Evolutionary conservation across 2,113 vertebrate species (phyloP).

Genomic region (Indicator maculatus): DNA sequence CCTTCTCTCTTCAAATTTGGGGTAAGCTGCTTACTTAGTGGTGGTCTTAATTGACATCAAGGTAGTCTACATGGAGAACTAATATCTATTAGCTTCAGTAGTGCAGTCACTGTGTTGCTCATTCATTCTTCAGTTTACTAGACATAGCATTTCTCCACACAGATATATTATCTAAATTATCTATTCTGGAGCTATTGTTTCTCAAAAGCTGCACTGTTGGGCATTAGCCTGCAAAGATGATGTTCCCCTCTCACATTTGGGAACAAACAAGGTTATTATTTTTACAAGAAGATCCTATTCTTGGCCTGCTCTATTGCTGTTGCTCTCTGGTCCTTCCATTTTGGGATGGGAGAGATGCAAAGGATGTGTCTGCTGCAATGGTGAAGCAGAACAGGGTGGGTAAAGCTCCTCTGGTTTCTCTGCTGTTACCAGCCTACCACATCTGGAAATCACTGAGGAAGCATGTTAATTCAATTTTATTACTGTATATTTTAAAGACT

Average conservation of each 20-base stretch:
- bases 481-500: constrained; percentile 64
- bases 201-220: not conserved
- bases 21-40: not conserved
- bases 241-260: not conserved
- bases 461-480: constrained; percentile 66
- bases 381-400: not conserved
- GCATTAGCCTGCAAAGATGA: not conserved
- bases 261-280: not conserved
- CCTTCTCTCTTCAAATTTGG: not conserved
- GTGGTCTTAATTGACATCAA: not conserved
- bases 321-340: not conserved
- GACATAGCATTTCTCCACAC: too few relatives aligned
- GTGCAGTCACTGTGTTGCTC: not conserved
- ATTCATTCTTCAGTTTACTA: not conserved
- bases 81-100: not conserved
- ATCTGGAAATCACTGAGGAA: constrained; percentile 43
- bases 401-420: not conserved
- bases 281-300: not conserved
- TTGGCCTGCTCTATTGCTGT: not conserved
- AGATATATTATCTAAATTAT: not conserved
- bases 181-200: not conserved
- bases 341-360: not conserved
- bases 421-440: not conserved
- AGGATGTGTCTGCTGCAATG: not conserved
- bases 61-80: not conserved